Percentiles rank a stretch among this genome's conserved stretches.
These are phyloP conservation scores for Agapornis canus DNA, from an alignment of 2,797 vertebrate genomes.

Conservation along the genomic window DNA sequence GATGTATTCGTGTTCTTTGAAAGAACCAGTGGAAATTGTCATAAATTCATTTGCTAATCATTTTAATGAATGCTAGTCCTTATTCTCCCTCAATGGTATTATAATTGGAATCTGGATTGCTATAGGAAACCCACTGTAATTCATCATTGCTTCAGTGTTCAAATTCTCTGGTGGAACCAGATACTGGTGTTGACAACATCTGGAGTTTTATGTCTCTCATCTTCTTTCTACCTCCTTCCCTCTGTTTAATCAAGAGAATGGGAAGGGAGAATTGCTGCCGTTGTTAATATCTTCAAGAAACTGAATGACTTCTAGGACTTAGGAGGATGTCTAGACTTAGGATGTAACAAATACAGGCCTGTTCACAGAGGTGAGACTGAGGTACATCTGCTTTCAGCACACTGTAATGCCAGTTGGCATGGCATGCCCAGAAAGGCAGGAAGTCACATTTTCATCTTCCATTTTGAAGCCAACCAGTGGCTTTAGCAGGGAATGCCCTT, in stretches of 20 bases:
- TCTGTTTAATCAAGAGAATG: constrained; percentile 36
- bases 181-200: constrained; percentile 57
- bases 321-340: background rate
- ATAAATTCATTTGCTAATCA: constrained; percentile 46
- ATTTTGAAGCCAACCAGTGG: background rate
- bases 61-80: constrained; percentile 33
- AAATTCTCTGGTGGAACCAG: constrained; percentile 24
- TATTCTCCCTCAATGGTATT: background rate
- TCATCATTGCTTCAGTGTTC: constrained; percentile 25
- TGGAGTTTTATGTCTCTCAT: constrained; percentile 31
- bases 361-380: background rate
- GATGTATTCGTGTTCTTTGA: constrained; percentile 36
- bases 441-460: background rate
- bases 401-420: background rate
- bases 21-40: constrained; percentile 30
- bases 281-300: background rate
- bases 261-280: constrained; percentile 3
- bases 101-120: constrained; percentile 20
- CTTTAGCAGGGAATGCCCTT: background rate
- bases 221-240: constrained; percentile 18
- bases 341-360: background rate
- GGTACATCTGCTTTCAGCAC: background rate
- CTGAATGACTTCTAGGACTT: background rate
- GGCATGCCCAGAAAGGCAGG: background rate
- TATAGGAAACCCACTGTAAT: background rate